phyloP scores from a whole-genome alignment of 30 jellyfish, hydroid and myxozoan genomes.

The Cassiopea andromeda region DNA sequence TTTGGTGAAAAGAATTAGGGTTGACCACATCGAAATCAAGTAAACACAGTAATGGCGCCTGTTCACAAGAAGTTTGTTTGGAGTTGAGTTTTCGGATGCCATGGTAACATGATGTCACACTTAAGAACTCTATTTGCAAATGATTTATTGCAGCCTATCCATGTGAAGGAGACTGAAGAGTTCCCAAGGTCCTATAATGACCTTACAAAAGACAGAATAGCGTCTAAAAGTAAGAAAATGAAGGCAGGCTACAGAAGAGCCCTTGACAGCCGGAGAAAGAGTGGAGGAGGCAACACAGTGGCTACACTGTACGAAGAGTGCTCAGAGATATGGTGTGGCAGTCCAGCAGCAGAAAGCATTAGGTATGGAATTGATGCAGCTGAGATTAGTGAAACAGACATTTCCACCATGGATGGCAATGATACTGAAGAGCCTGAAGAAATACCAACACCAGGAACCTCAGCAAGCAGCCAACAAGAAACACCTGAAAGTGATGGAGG shows the following conservation, averaged over 20 bases:
- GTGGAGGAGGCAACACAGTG: constrained; percentile 59
- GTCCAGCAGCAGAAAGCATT: constrained; percentile 60
- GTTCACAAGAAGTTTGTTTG: no score
- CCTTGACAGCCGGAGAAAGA: constrained; percentile 49
- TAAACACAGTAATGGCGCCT: no score
- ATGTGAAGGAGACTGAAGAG: not conserved
- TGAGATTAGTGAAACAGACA: not conserved
- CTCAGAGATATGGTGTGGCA: constrained; percentile 45
- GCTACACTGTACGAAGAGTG: constrained; percentile 37
- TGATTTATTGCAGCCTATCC: not conserved
- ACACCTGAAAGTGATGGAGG: not conserved
- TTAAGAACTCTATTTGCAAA: not conserved
- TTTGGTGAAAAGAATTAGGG: no score
- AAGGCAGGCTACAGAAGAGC: constrained; percentile 35
- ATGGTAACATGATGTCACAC: no score
- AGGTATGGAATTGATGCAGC: constrained; percentile 38
- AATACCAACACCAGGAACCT: not conserved
- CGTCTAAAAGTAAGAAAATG: not conserved
- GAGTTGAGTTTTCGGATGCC: no score
- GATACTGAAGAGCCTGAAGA: not conserved
- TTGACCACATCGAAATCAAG: no score
- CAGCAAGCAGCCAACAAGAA: not conserved
- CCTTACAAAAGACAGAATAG: not conserved
- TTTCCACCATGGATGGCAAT: not conserved
- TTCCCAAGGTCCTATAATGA: not conserved